Base-by-base conservation (phyloP, 2,113 vertebrate species). In the Quiscalus mexicanus region DNA sequence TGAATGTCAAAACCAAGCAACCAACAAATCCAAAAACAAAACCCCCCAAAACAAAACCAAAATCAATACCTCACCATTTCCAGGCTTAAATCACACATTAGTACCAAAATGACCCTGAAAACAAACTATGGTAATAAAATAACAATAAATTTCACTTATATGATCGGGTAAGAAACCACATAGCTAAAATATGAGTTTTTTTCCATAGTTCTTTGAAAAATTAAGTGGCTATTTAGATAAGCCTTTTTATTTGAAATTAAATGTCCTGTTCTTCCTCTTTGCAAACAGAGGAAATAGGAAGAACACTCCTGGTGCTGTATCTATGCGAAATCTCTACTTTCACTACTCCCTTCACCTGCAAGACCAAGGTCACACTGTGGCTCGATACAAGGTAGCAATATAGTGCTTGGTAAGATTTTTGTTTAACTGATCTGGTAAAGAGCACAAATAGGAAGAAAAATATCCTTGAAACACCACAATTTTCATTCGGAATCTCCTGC, bases 341-440 rank as follows among this genome's bases (percentile, higher is more conserved):
- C n/a, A 49, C 20, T 3, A 1, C 20, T 31, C 17, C 1, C 14
- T n/a, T 53, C 20, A 65, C 18, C 64, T 55, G 25, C 35, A n/a
- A 79, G 50, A 49, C 45, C 28, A 55, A 88, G 79, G 71, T 84
- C 78, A 52, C n/a, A 6, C 27, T 0, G 4, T 2, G 27, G 31
- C 45, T 77, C n/a, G 24, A 41, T 39, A 45, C 1, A 17, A 42
- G n/a, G 44, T 0, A 30, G 27, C 2, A 13, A 42, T 9, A 47
- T 7, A n/a, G 22, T 0, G 18, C 33, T 63, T 5, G 0, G 19
- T 15, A 49, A 39, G 24, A 17, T 15, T 82, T 87, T 28, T 33
- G 24, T 11, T 85, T 37, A 12, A 47, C 4, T 25, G 15, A 24
- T 7, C 50, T 18, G 39, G 21, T 27, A 62, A 91, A 42, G 6